A percentile compares a stretch with the other conserved stretches of the same genome.
phyloP scores from a whole-genome alignment of 2,113 vertebrate species.

The Zosterops japonicus region DNA sequence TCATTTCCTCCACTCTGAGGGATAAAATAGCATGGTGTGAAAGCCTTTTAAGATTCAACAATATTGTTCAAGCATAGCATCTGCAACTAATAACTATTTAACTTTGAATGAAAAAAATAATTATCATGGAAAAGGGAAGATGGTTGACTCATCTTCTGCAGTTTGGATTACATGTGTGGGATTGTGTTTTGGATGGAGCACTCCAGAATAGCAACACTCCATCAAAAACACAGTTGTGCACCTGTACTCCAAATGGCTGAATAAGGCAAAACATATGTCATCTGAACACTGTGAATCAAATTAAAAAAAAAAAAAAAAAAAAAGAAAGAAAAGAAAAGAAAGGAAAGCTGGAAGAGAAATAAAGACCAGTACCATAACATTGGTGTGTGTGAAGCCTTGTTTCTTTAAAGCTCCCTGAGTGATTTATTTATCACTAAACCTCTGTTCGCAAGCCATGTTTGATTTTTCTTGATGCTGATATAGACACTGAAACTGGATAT shows the following conservation, averaged over 20 bases:
- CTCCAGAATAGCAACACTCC: constrained; percentile 82
- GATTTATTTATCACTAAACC: constrained; percentile 76
- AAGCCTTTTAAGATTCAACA: constrained; percentile 52
- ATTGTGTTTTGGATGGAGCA: constrained; percentile 77
- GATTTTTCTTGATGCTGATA: constrained; percentile 67
- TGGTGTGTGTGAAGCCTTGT: constrained; percentile 59
- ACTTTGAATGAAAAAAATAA: constrained; percentile 51
- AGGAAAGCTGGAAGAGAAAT: constrained; percentile 65
- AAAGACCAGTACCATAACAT: constrained; percentile 65
- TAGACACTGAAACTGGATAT: constrained; percentile 43
- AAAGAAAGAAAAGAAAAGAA: background rate
- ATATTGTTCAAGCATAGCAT: constrained; percentile 8
- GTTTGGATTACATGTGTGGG: constrained; percentile 79
- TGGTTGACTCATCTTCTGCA: constrained; percentile 73
- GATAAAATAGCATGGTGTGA: background rate
- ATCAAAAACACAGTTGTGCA: constrained; percentile 81
- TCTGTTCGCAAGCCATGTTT: constrained; percentile 72
- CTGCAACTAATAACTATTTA: constrained; percentile 55
- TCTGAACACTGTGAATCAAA: constrained; percentile 68
- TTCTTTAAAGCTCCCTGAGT: constrained; percentile 57
- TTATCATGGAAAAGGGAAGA: constrained; percentile 53
- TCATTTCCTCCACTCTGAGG: constrained; percentile 2
- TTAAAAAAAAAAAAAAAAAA: constrained; percentile 39
- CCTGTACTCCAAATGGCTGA: constrained; percentile 83
- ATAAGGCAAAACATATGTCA: constrained; percentile 83